Evolutionary conservation across 1,140 invertebrate genomes (phyloP).

Genomic region (Marisa cornuarietis): DNA sequence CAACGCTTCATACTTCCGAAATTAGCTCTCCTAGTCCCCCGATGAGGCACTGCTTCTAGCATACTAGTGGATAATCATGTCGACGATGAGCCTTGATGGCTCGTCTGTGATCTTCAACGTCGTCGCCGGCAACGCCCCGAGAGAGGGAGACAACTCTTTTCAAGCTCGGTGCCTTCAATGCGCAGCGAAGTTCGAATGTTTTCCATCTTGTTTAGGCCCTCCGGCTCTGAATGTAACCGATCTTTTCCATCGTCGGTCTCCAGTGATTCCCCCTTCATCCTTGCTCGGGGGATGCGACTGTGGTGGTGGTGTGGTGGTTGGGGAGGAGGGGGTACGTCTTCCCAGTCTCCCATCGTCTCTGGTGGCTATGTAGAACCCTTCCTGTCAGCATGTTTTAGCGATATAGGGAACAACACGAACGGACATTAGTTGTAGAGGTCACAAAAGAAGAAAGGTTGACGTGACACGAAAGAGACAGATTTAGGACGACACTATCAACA

Average conservation of each 20-base stretch:
- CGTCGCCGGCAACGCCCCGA: background rate
- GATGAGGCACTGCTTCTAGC: too few species aligned
- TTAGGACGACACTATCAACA: too few species aligned
- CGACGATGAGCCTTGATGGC: background rate
- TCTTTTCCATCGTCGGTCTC: background rate
- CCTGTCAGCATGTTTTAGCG: too few species aligned
- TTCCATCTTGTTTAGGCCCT: background rate
- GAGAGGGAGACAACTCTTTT: background rate
- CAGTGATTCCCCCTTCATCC: background rate
- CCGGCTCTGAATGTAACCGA: background rate
- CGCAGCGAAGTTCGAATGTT: background rate
- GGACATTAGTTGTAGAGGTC: too few species aligned
- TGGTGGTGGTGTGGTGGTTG: background rate
- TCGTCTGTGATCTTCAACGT: background rate
- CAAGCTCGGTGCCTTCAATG: background rate
- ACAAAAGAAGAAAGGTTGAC: too few species aligned
- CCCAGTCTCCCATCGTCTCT: too few species aligned
- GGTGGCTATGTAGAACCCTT: too few species aligned
- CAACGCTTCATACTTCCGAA: too few species aligned
- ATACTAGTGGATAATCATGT: too few species aligned
- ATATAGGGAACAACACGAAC: too few species aligned
- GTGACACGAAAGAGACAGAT: too few species aligned
- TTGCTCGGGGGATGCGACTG: background rate
- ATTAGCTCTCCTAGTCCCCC: too few species aligned
- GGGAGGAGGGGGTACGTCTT: background rate